Conservation (phyloP, 1,140 invertebrate genomes). For the Popillia japonica region DNA sequence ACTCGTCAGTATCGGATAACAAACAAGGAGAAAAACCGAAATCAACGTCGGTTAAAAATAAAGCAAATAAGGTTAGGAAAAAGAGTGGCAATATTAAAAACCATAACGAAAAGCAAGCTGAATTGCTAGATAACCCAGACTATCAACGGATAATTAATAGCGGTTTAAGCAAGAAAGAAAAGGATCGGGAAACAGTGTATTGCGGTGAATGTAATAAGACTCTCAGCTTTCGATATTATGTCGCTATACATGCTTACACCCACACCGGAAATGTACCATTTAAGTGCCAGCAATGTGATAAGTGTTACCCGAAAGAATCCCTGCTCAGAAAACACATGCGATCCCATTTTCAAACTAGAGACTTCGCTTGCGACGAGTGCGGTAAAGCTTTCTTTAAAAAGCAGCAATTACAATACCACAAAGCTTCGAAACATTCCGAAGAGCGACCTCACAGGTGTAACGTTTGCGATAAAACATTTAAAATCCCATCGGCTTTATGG, state of each 20-base stretch:
- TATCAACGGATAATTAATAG: not conserved
- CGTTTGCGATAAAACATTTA: not conserved
- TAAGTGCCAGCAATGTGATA: constrained; percentile 42
- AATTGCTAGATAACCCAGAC: constrained; percentile 4
- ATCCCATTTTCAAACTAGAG: constrained; percentile 44
- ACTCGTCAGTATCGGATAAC: not conserved
- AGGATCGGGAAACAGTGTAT: not conserved
- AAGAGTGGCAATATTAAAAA: not conserved
- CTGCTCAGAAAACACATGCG: not conserved
- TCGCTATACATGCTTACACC: constrained; percentile 52
- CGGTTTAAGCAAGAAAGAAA: not conserved
- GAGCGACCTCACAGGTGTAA: not conserved
- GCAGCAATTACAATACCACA: not conserved
- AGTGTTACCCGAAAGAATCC: constrained; percentile 8
- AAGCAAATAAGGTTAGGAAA: not conserved
- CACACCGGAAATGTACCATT: constrained; percentile 56
- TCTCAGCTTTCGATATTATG: constrained; percentile 35
- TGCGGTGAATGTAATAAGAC: constrained; percentile 36
- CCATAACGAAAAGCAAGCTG: not conserved
- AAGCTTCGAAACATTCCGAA: not conserved
- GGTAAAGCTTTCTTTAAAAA: no score
- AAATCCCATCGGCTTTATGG: constrained; percentile 31
- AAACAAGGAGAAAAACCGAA: not conserved
- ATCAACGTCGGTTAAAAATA: not conserved
- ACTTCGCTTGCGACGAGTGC: constrained; percentile 50